Conservation (phyloP, 2,113 vertebrate species). For the Scytalopus superciliaris region DNA sequence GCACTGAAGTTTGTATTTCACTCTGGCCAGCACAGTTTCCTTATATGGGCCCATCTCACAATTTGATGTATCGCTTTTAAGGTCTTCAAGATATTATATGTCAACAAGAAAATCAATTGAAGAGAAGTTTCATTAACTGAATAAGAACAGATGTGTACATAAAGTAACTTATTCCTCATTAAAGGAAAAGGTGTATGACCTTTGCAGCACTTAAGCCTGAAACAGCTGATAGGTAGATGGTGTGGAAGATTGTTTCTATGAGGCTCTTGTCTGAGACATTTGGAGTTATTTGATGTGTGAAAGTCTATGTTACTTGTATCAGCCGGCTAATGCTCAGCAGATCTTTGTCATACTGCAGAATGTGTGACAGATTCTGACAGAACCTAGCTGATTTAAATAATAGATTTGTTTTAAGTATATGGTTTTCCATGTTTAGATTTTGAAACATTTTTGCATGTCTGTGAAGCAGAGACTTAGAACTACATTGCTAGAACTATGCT, state of each 20-base stretch:
- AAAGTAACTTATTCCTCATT: not conserved
- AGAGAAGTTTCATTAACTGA: not conserved
- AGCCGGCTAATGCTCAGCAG: not conserved
- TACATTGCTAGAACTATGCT: not conserved
- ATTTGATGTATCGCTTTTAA: not conserved
- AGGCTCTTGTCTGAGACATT: not conserved
- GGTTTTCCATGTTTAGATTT: not conserved
- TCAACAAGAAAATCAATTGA: not conserved
- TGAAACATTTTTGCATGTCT: not conserved
- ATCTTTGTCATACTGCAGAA: not conserved
- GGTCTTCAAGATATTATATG: not conserved
- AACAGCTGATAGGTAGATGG: not conserved
- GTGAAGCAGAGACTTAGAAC: not conserved
- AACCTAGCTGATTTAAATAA: not conserved
- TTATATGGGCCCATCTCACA: not conserved
- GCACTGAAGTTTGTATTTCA: not conserved
- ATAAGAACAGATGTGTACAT: not conserved
- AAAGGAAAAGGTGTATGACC: not conserved
- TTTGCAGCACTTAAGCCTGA: not conserved
- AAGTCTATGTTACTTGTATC: not conserved
- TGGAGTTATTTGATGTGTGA: not conserved
- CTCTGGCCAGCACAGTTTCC: not conserved
- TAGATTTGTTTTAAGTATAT: not conserved
- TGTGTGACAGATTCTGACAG: not conserved
- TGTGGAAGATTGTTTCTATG: not conserved